Evolutionary conservation across 2,888 invertebrate genomes (phyloP).

Genomic region (Mylabris sibirica): DNA sequence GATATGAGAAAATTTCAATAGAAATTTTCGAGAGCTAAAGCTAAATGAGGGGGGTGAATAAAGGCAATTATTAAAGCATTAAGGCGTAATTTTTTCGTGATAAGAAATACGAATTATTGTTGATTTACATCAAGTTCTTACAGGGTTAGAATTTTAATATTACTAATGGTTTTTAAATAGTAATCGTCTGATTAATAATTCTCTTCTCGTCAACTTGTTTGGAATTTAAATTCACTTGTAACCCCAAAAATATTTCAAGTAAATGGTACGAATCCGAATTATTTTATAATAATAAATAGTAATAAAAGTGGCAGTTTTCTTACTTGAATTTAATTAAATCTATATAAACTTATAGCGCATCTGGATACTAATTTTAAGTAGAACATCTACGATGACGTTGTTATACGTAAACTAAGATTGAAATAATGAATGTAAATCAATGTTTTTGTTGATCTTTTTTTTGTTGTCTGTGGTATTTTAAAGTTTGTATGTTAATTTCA

Average conservation of each 20-base stretch:
- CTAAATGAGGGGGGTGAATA: too few relatives aligned
- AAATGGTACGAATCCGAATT: not conserved
- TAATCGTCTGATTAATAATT: slow-evolving; percentile 6
- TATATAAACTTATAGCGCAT: not conserved
- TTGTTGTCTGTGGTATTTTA: not conserved
- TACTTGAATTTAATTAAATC: slow-evolving; percentile 8
- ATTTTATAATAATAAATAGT: slow-evolving; percentile 5
- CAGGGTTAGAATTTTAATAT: not conserved
- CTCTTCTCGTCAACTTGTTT: not conserved
- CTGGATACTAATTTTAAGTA: not conserved
- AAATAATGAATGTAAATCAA: not conserved
- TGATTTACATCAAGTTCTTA: not conserved
- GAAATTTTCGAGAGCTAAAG: not conserved
- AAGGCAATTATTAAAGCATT: not conserved
- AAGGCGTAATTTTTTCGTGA: not conserved
- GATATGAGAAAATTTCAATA: too few relatives aligned
- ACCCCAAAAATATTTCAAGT: not conserved
- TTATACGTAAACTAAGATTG: too few relatives aligned
- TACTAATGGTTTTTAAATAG: slow-evolving; percentile 8
- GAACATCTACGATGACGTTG: not conserved
- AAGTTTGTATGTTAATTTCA: slow-evolving; percentile 13
- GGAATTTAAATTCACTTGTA: not conserved
- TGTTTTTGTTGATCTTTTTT: not conserved
- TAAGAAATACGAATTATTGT: not conserved
- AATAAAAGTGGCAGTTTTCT: slow-evolving; percentile 2